Conservation (phyloP, 2,797 vertebrate genomes). For the Molossus alvarezi region DNA sequence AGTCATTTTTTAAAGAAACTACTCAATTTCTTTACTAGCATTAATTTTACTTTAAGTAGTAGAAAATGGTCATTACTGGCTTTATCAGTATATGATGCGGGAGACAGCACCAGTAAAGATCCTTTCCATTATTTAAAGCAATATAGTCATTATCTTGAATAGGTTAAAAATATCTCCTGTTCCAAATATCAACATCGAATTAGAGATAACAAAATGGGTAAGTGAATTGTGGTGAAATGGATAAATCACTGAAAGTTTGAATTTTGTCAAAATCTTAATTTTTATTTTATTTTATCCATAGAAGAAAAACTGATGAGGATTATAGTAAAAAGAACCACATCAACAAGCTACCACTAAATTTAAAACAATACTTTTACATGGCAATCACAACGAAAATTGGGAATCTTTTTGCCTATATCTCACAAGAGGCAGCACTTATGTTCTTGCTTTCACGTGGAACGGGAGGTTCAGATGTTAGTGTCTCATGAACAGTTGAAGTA, state of each 20-base stretch:
- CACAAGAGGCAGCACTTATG: neutral
- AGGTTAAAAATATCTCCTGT: neutral
- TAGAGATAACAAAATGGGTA: conserved; percentile 22
- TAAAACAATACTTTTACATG: neutral
- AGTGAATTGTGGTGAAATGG: neutral
- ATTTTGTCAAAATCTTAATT: neutral
- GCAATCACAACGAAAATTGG: neutral
- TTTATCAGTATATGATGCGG: neutral
- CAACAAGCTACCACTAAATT: neutral
- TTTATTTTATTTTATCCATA: neutral
- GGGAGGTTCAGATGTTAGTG: neutral
- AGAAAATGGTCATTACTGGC: neutral
- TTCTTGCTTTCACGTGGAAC: neutral
- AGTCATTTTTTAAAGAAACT: neutral
- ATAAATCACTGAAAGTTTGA: neutral
- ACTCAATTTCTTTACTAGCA: neutral
- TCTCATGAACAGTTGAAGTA: neutral
- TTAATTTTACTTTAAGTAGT: neutral
- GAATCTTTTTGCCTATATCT: neutral
- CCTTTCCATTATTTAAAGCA: neutral
- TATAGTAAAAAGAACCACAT: neutral
- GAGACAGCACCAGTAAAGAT: neutral
- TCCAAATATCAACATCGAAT: conserved; percentile 26
- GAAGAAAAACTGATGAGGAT: neutral
- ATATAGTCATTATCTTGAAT: neutral